Percentiles rank a stretch among this genome's conserved stretches.
Evolutionary conservation across 1,140 invertebrate genomes (phyloP).

Genomic region (Eubasilissa regina): DNA sequence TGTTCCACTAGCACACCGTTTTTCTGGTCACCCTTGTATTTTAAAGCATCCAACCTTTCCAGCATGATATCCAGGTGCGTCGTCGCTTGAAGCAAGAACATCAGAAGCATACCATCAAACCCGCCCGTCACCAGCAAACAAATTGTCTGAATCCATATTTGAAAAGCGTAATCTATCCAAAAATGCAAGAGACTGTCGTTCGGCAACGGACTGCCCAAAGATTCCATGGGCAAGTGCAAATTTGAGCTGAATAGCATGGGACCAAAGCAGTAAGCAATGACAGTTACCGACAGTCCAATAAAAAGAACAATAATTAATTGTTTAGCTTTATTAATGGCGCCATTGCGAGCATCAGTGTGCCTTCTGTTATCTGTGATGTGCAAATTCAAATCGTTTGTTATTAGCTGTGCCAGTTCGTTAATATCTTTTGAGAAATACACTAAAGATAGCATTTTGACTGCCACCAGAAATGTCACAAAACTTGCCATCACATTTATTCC

Average conservation of each 20-base stretch:
- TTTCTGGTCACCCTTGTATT: not conserved
- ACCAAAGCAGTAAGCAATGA: not conserved
- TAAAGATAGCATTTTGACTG: not conserved
- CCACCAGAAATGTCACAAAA: no score
- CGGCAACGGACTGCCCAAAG: not conserved
- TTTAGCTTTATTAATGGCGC: not conserved
- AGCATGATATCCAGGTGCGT: slow-evolving; percentile 14
- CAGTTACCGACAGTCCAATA: not conserved
- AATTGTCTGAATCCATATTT: not conserved
- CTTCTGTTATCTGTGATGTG: not conserved
- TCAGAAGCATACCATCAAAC: not conserved
- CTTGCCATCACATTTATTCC: no score
- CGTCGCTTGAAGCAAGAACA: not conserved
- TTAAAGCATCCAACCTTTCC: not conserved
- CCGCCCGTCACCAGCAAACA: not conserved
- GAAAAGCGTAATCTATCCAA: not conserved
- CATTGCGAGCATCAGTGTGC: not conserved
- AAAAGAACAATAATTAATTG: not conserved
- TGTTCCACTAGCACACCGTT: not conserved
- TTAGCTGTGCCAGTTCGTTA: not conserved
- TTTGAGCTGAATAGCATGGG: not conserved
- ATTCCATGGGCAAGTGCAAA: not conserved
- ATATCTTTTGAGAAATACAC: not conserved
- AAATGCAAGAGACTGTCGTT: not conserved
- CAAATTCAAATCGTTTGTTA: slow-evolving; percentile 1